Evolutionary conservation across 2,888 invertebrate genomes (phyloP).

Genomic region (Parthenolecanium corni): DNA sequence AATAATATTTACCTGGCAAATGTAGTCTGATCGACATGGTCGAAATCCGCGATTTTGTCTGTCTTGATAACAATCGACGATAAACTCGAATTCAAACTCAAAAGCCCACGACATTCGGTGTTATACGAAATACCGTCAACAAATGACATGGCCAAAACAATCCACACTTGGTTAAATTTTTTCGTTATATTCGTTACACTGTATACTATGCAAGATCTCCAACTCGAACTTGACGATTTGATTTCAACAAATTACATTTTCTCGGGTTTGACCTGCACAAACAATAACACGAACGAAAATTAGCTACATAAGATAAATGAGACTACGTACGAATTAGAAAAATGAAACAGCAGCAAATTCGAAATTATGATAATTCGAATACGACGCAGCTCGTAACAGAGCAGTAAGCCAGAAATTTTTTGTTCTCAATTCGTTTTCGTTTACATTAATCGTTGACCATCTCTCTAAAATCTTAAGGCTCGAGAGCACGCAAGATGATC

Average conservation of each 20-base stretch:
- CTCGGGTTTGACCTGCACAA: neutral
- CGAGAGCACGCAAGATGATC: no score
- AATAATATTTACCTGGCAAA: constrained; percentile 37
- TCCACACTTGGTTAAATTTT: neutral
- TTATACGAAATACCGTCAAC: constrained; percentile 19
- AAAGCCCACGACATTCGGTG: constrained; percentile 32
- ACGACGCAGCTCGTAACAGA: no score
- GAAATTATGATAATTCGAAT: no score
- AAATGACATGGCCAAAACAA: constrained; percentile 14
- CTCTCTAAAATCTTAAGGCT: no score
- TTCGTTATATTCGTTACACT: neutral
- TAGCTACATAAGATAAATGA: no score
- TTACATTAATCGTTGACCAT: no score
- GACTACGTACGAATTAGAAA: no score
- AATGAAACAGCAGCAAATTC: no score
- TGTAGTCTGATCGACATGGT: constrained; percentile 37
- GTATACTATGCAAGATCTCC: no score
- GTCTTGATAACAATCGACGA: constrained; percentile 34
- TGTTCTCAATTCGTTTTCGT: no score
- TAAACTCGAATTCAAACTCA: constrained; percentile 34
- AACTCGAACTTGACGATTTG: neutral
- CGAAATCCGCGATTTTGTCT: constrained; percentile 37
- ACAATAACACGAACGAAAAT: neutral
- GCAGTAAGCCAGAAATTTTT: no score
- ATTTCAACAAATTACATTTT: constrained; percentile 1